Conservation (phyloP, 2,888 invertebrate genomes). For the Athalia circularis region DNA sequence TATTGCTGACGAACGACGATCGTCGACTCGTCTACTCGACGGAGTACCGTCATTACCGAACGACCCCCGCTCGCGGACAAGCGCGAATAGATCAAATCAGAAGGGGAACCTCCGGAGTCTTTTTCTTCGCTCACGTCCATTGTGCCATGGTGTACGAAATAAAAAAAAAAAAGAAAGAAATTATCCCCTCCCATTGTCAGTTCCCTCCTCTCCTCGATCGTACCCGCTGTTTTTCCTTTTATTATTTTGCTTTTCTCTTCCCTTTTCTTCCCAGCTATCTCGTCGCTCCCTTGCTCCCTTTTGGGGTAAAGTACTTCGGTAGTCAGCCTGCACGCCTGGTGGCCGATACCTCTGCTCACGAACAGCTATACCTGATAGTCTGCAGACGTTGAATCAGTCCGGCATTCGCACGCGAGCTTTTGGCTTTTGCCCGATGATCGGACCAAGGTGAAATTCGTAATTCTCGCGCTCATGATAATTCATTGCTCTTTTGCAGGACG, state of each 20-base stretch:
- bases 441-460: constrained; percentile 10
- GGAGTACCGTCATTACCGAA: background rate
- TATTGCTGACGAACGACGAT: constrained; percentile 18
- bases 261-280: background rate
- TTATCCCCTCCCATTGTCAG: background rate
- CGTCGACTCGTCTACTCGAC: constrained; percentile 2
- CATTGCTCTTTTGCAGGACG: no score
- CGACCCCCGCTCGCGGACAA: background rate
- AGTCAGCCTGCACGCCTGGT: no score
- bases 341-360: no score
- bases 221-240: background rate
- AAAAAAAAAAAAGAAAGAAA: no score
- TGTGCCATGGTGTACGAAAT: no score
- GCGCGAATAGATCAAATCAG: constrained; percentile 3
- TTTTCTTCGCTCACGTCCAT: no score
- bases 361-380: no score
- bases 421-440: constrained; percentile 4
- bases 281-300: background rate
- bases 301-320: background rate
- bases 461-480: no score
- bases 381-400: no score
- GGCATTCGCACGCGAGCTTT: background rate
- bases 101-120: background rate
- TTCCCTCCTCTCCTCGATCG: background rate
- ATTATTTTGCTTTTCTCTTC: background rate